These are phyloP conservation scores for Osmerus mordax DNA, from an alignment of 2,113 vertebrate genomes.

Conservation along the genomic window DNA sequence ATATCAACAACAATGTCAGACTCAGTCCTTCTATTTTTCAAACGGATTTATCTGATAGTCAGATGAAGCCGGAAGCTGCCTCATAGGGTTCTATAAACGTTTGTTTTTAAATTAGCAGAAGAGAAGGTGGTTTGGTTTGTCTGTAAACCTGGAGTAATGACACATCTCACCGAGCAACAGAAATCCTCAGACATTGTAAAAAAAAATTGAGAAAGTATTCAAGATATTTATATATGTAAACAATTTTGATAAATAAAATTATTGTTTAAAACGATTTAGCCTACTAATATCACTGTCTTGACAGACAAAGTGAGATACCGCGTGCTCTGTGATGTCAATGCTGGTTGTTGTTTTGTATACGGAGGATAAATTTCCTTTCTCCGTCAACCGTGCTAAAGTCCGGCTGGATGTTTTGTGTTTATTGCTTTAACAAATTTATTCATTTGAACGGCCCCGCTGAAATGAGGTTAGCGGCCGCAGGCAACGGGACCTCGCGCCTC, in stretches of 20 bases:
- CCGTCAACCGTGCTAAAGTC: conserved; percentile 57
- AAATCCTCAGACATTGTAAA: conserved; percentile 91
- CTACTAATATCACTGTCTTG: conserved; percentile 60
- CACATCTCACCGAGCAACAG: conserved; percentile 72
- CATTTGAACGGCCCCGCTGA: conserved; percentile 80
- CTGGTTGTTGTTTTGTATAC: conserved; percentile 35
- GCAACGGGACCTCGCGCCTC: conserved; percentile 90
- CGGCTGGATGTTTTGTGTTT: conserved; percentile 89
- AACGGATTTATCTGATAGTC: conserved; percentile 67
- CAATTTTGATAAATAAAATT: conserved; percentile 96
- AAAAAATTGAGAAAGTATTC: conserved; percentile 86
- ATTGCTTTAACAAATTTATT: conserved; percentile 99
- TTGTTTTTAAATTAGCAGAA: conserved; percentile 45
- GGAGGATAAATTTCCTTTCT: conserved; percentile 49
- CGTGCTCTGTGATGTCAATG: conserved; percentile 71
- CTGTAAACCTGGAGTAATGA: conserved; percentile 56
- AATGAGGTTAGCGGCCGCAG: conserved; percentile 92
- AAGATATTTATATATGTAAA: conserved; percentile 98
- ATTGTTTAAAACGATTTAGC: conserved; percentile 82
- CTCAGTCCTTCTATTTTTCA: conserved; percentile 68
- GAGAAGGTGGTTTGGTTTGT: too few relatives aligned
- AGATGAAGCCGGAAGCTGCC: conserved; percentile 62
- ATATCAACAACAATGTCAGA: conserved; percentile 69
- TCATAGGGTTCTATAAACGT: conserved; percentile 33
- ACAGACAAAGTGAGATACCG: conserved; percentile 15